These are phyloP conservation scores for Cuculus canorus DNA, from an alignment of 2,797 vertebrate genomes.

Conservation along the genomic window DNA sequence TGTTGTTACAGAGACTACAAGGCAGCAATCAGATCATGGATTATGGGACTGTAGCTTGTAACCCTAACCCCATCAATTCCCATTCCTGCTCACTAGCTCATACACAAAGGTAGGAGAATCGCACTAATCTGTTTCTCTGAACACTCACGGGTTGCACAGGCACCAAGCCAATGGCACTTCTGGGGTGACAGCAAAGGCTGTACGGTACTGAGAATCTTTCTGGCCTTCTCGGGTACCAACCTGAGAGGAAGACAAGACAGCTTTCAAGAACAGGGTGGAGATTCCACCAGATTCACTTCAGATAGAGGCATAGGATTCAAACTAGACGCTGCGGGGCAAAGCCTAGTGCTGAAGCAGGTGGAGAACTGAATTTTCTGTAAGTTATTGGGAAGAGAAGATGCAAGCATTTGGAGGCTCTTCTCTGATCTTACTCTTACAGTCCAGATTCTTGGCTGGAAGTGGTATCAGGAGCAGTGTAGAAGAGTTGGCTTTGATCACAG, in stretches of 20 bases:
- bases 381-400: neutral
- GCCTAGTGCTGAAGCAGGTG: neutral
- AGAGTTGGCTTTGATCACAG: neutral
- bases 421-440: neutral
- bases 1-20: slow-evolving; percentile 64
- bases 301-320: neutral
- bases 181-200: neutral
- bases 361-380: neutral
- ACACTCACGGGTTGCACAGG: neutral
- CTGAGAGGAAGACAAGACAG: neutral
- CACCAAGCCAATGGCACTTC: slow-evolving; percentile 28
- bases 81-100: slow-evolving; percentile 33
- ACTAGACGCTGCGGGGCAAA: neutral
- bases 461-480: neutral
- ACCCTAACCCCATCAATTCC: slow-evolving; percentile 30
- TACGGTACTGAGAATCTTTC: neutral
- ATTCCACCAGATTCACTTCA: neutral
- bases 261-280: neutral
- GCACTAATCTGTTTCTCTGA: slow-evolving; percentile 1
- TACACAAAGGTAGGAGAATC: slow-evolving; percentile 45
- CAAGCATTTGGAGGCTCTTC: neutral
- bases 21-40: slow-evolving; percentile 30
- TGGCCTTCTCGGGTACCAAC: neutral
- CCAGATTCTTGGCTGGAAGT: neutral
- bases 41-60: slow-evolving; percentile 48